Conservation (phyloP, 2,113 vertebrate species). For the Podarcis cretensis region DNA sequence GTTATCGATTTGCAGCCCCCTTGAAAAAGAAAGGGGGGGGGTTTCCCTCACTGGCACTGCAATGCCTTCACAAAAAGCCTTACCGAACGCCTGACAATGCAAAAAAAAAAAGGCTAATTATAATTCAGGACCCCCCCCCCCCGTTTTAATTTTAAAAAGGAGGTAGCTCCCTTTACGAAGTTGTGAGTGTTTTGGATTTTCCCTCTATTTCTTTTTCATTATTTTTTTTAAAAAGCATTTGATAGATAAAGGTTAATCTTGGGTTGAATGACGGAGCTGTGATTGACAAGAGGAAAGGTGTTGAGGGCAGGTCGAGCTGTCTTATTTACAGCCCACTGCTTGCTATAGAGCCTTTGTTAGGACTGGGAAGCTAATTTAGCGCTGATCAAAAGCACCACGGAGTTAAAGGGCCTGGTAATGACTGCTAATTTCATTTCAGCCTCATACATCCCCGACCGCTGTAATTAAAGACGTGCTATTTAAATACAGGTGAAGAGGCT, state of each 20-base stretch:
- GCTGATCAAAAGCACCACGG: conserved; percentile 87
- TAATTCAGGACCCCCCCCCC: background rate
- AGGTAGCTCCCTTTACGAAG: background rate
- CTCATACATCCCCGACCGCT: conserved; percentile 83
- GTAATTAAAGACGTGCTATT: conserved; percentile 87
- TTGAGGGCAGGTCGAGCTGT: conserved; percentile 84
- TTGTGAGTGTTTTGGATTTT: background rate
- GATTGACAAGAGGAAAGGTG: conserved; percentile 86
- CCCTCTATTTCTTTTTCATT: background rate
- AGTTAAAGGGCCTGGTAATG: conserved; percentile 88
- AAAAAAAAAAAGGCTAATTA: background rate
- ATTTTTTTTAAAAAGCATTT: conserved; percentile 58
- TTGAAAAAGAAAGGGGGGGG: conserved; percentile 5
- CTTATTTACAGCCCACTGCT: conserved; percentile 86
- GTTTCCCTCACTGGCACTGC: background rate
- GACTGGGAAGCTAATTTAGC: conserved; percentile 86
- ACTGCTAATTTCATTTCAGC: conserved; percentile 89
- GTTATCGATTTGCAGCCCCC: background rate
- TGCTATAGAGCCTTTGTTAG: conserved; percentile 85
- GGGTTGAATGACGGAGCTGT: conserved; percentile 80
- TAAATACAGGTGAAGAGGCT: conserved; percentile 85
- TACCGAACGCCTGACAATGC: background rate
- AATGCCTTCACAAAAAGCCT: conserved; percentile 5
- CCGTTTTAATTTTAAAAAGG: background rate
- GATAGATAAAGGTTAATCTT: conserved; percentile 84